Base-by-base conservation (phyloP, 2,888 invertebrate species). In the Matsumyia berberina region DNA sequence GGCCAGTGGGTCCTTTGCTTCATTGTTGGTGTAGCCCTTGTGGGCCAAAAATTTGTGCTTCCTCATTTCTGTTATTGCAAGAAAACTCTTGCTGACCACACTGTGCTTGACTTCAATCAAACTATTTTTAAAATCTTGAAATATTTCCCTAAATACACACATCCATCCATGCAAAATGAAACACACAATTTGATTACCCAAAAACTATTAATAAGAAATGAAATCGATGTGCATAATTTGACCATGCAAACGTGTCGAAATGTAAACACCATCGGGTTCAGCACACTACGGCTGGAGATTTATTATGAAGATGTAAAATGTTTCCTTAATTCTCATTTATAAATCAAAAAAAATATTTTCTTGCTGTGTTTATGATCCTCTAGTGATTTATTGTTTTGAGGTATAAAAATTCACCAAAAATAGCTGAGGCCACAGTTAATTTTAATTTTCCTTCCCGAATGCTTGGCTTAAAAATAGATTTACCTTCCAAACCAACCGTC, bases 371-470 rank as follows among this genome's bases (percentile, higher is more conserved):
- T 69, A 19, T 37, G 53, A 19, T 64, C 57, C 60, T 29, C 60
- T 29, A 42, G 17, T 72, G 78, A 79, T 72, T 79, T 72, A 79
- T 79, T 72, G 49, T 42, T 51, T n/a, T 17, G 37, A 64, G 15
- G 46, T 42, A 67, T 67, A 49, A 58, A 67, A 24, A 24, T 24
- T 46, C 24, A 11, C 11, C 69, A 24, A 35, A 70, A 57, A 58
- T 70, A 58, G 15, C 29, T 15, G 51, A 35, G 64, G 64, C 51
- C 51, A 29, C n/a, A 29, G 31, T n/a, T n/a, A 24, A 49, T 24
- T 35, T 19, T 57, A 7, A 37, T 35, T 35, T 46, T 42, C 8
- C 24, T 7, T 39, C 5, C 29, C 4, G 29, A 37, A 19, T 29
- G 31, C 5, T 33, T 17, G 17, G 4, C 19, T 19, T 9, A 33